Conservation (phyloP, 64 coral and sea anemone species). For the Anthopleura sola region DNA sequence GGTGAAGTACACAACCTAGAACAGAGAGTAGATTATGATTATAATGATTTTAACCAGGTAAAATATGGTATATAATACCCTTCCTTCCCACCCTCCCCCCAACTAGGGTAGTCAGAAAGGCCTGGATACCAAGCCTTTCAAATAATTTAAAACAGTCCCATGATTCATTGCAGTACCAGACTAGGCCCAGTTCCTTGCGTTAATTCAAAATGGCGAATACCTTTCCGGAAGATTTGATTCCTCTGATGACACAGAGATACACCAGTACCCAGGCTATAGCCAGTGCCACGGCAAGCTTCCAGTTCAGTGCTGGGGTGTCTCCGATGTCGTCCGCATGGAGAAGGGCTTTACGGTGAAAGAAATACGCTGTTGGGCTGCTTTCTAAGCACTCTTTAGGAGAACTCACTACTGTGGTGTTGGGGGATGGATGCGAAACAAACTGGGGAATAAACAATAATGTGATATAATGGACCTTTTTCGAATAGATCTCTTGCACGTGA, state of each 20-base stretch:
- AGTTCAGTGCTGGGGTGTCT: slow-evolving; percentile 59
- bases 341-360: slow-evolving; percentile 64
- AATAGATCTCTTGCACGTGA: too few species aligned
- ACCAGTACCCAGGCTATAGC: slow-evolving; percentile 62
- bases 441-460: too few species aligned
- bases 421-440: neutral
- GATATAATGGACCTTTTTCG: too few species aligned
- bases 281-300: slow-evolving; percentile 69
- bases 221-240: slow-evolving; percentile 86
- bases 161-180: too few species aligned
- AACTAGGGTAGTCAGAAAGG: too few species aligned
- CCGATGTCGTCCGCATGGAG: slow-evolving; percentile 55
- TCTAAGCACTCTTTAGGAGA: slow-evolving; percentile 48
- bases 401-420: neutral
- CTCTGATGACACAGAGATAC: slow-evolving; percentile 75
- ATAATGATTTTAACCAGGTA: too few species aligned
- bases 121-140: too few species aligned
- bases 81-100: too few species aligned
- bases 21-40: neutral
- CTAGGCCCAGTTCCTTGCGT: too few species aligned
- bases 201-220: slow-evolving; percentile 12
- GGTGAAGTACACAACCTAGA: slow-evolving; percentile 79
- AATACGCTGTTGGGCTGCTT: slow-evolving; percentile 78
- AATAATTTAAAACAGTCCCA: too few species aligned
- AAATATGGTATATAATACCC: too few species aligned